Conservation (phyloP, 2,113 vertebrate species). For the Centropus bengalensis region DNA sequence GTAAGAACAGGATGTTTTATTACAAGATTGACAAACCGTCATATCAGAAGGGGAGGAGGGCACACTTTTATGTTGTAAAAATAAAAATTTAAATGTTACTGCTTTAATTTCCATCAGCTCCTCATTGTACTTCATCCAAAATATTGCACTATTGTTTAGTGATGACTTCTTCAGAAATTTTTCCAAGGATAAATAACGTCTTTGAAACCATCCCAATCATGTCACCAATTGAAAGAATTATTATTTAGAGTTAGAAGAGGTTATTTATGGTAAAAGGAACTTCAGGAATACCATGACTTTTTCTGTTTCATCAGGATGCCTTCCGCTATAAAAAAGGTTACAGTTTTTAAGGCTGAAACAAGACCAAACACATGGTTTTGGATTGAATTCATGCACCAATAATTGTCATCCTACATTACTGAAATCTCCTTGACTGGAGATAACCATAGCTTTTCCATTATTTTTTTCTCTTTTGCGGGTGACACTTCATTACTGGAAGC, state of each 20-base stretch:
- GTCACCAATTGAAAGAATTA: background rate
- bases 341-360: background rate
- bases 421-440: constrained; percentile 24
- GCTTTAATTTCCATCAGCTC: background rate
- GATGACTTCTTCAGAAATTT: background rate
- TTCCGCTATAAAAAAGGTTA: background rate
- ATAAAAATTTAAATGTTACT: background rate
- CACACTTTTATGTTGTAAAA: background rate
- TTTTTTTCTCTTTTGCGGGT: constrained; percentile 43
- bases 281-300: background rate
- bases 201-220: background rate
- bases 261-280: background rate
- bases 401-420: background rate
- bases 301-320: background rate
- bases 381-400: background rate
- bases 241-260: background rate
- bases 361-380: constrained; percentile 6
- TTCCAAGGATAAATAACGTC: background rate
- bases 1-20: background rate
- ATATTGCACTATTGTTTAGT: background rate
- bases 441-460: constrained; percentile 28
- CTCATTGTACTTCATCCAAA: background rate
- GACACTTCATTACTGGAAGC: constrained; percentile 70
- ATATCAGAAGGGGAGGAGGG: background rate
- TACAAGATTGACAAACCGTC: background rate